phyloP scores from a whole-genome alignment of 2,888 invertebrate species.

The Cheilosia soror region DNA sequence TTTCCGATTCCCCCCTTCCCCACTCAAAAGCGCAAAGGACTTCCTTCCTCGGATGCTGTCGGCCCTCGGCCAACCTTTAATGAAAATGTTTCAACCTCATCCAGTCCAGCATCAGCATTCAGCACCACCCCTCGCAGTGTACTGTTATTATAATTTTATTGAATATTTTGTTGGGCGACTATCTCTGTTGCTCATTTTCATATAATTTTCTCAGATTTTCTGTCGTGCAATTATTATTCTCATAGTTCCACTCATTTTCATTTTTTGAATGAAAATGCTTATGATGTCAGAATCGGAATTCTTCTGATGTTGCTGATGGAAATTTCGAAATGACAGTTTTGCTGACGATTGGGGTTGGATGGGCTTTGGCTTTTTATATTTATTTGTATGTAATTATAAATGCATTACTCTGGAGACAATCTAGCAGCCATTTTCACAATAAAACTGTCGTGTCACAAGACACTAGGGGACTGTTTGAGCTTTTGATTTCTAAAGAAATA shows the following conservation, averaged over 20 bases:
- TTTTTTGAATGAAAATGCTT: constrained; percentile 47
- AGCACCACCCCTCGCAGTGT: background rate
- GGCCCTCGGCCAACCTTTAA: constrained; percentile 19
- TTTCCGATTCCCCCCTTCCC: constrained; percentile 24
- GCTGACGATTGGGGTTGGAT: background rate
- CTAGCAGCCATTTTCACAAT: constrained; percentile 2
- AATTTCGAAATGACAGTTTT: constrained; percentile 35
- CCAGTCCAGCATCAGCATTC: background rate
- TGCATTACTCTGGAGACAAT: constrained; percentile 67
- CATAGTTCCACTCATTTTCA: constrained; percentile 49
- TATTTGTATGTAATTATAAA: constrained; percentile 74
- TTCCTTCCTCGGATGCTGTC: background rate
- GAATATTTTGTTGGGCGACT: constrained; percentile 17
- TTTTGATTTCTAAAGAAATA: no score
- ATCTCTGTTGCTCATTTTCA: constrained; percentile 44
- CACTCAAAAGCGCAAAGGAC: background rate
- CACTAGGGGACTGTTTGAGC: no score
- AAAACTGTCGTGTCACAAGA: no score
- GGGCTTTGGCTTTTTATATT: constrained; percentile 17
- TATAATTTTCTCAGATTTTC: constrained; percentile 32
- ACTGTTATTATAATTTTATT: constrained; percentile 44
- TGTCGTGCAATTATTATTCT: background rate
- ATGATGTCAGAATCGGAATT: constrained; percentile 44
- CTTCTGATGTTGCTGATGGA: constrained; percentile 43
- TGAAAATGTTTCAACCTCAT: constrained; percentile 18